phyloP scores from a whole-genome alignment of 2,113 vertebrate species.

The Manacus vitellinus region DNA sequence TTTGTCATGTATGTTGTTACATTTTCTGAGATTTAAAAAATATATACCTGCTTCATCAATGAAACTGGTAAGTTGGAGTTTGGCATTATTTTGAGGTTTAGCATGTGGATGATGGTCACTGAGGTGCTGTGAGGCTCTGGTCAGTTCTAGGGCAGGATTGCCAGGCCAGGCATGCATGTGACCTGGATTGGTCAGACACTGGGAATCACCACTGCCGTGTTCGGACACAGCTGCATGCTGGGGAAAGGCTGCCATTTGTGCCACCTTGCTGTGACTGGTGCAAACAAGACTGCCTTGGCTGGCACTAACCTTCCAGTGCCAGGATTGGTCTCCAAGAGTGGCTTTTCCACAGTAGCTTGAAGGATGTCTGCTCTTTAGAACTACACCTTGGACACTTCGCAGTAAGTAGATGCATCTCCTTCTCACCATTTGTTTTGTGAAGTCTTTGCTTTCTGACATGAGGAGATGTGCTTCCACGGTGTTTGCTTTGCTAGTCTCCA shows the following conservation, averaged over 20 bases:
- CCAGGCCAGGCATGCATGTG: background rate
- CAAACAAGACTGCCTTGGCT: background rate
- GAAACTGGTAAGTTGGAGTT: background rate
- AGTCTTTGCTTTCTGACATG: background rate
- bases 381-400: rapidly evolving
- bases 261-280: background rate
- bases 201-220: background rate
- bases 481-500: background rate
- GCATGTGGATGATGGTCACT: background rate
- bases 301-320: background rate
- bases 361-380: background rate
- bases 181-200: rapidly evolving
- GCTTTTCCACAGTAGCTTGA: background rate
- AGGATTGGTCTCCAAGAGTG: background rate
- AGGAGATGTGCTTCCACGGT: background rate
- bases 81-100: background rate
- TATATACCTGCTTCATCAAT: background rate
- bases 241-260: background rate
- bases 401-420: background rate
- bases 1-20: background rate
- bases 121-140: background rate
- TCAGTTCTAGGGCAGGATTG: background rate
- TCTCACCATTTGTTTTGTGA: background rate
- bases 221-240: rapidly evolving
- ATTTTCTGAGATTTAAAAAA: background rate